phyloP scores from a whole-genome alignment of 2,113 vertebrate genomes.

The Periophthalmodon schlosseri region DNA sequence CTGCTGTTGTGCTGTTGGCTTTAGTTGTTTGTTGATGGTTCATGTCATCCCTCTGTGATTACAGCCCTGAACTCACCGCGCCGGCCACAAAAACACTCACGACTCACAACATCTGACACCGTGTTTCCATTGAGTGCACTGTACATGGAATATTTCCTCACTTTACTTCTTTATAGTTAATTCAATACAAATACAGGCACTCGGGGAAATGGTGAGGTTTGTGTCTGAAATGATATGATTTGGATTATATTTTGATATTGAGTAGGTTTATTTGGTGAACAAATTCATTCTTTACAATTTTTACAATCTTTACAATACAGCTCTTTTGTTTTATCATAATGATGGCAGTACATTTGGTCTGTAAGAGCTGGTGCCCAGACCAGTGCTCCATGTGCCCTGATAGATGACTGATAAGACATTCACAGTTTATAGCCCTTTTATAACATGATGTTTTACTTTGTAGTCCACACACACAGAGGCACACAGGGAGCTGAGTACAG shows the following conservation, averaged over 20 bases:
- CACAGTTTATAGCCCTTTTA: neutral
- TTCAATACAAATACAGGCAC: neutral
- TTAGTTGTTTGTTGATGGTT: slow-evolving; percentile 34
- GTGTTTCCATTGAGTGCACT: neutral
- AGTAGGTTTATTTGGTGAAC: neutral
- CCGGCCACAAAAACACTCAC: slow-evolving; percentile 16
- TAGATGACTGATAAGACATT: slow-evolving; percentile 1
- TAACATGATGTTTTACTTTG: neutral
- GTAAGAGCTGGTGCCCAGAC: neutral
- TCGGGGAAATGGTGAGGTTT: neutral
- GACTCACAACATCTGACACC: neutral
- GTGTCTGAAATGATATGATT: neutral
- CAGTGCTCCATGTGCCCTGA: neutral
- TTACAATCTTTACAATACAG: neutral
- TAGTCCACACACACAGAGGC: neutral
- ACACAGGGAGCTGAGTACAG: slow-evolving; percentile 12
- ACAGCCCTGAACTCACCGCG: neutral
- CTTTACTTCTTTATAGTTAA: neutral
- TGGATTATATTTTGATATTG: neutral
- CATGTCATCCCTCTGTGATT: slow-evolving; percentile 24
- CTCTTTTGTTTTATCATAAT: neutral
- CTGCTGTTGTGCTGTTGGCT: slow-evolving; percentile 22
- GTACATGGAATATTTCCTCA: neutral
- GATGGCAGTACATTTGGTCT: neutral
- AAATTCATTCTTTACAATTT: too few species aligned